These are phyloP conservation scores for Acleris cristana DNA, from an alignment of 2,888 invertebrate species.

Conservation along the genomic window DNA sequence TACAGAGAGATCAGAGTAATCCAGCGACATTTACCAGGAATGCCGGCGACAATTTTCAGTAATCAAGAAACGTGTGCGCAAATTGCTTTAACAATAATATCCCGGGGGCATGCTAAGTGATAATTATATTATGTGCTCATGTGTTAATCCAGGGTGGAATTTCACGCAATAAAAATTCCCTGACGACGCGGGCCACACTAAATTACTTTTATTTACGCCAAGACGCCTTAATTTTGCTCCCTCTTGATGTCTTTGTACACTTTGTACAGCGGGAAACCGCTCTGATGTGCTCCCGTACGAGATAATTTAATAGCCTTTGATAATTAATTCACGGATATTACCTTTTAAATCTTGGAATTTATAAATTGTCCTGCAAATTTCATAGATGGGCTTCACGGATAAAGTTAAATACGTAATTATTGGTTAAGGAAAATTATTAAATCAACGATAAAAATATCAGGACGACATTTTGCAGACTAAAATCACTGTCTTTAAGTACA, in stretches of 20 bases:
- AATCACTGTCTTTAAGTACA: too few relatives aligned
- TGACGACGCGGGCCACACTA: constrained; percentile 53
- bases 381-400: too few relatives aligned
- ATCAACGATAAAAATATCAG: neutral
- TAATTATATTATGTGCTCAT: constrained; percentile 58
- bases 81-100: constrained; percentile 36
- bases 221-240: constrained; percentile 54
- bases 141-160: constrained; percentile 53
- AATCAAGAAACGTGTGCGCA: constrained; percentile 35
- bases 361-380: neutral
- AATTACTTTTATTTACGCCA: constrained; percentile 63
- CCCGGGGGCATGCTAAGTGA: constrained; percentile 38
- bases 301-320: constrained; percentile 28
- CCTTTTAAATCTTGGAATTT: neutral
- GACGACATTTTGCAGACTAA: neutral
- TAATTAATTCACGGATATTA: constrained; percentile 11
- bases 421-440: neutral
- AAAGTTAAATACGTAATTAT: too few relatives aligned
- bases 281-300: constrained; percentile 23
- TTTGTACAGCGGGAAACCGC: constrained; percentile 27
- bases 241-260: constrained; percentile 43
- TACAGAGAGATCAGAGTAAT: neutral
- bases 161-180: constrained; percentile 66
- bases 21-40: constrained; percentile 22
- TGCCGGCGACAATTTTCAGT: constrained; percentile 32